Evolutionary conservation across 2,888 invertebrate species (phyloP).

Genomic region (Epirrhoe alternata): DNA sequence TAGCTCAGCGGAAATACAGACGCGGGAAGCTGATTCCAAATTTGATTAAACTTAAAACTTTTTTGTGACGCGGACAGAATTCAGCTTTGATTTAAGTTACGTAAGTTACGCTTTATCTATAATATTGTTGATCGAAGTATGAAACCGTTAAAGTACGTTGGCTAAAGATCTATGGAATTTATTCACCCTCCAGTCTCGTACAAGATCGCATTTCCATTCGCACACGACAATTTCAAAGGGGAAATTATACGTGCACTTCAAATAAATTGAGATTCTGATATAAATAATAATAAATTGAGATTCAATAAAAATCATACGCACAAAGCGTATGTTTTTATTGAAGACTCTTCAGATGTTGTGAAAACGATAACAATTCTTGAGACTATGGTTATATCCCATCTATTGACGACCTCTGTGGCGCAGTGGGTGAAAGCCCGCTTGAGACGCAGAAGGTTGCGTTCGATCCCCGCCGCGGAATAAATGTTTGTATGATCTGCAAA

Average conservation of each 20-base stretch:
- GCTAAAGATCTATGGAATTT: constrained; percentile 64
- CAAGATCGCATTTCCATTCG: constrained; percentile 63
- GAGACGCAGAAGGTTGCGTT: too few relatives aligned
- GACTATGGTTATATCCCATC: constrained; percentile 17
- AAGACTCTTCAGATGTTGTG: constrained; percentile 45
- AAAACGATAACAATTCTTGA: constrained; percentile 36
- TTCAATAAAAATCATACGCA: constrained; percentile 43
- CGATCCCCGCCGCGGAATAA: too few relatives aligned
- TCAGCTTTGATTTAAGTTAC: too few relatives aligned
- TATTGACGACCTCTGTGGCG: too few relatives aligned
- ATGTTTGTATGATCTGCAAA: too few relatives aligned
- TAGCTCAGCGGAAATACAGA: too few relatives aligned
- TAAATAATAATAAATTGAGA: constrained; percentile 53
- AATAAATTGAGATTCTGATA: constrained; percentile 53
- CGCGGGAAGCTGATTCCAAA: too few relatives aligned
- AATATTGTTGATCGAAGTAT: too few relatives aligned
- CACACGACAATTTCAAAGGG: constrained; percentile 52
- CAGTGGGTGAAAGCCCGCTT: too few relatives aligned
- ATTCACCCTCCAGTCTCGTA: constrained; percentile 64
- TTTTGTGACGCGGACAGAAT: too few relatives aligned
- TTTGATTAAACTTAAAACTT: too few relatives aligned
- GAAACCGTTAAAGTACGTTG: constrained; percentile 69
- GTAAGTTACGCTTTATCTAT: too few relatives aligned
- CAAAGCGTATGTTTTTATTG: constrained; percentile 45
- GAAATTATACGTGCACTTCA: constrained; percentile 53